phyloP scores from a whole-genome alignment of 2,888 invertebrate genomes.

The Conomelus anceps region DNA sequence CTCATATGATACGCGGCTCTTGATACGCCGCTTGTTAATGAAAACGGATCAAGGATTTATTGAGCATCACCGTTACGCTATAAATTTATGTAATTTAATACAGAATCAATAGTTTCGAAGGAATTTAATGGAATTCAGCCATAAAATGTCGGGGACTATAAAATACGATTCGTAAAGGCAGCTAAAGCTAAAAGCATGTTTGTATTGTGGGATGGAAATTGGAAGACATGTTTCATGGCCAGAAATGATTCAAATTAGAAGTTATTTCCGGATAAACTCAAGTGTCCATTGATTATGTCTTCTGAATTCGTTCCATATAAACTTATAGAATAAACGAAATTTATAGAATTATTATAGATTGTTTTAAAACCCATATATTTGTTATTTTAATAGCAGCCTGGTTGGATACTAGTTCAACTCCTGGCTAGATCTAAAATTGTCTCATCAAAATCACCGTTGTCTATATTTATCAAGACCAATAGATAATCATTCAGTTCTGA shows the following conservation, averaged over 20 bases:
- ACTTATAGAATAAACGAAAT: background rate
- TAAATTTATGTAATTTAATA: no score
- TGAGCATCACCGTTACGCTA: background rate
- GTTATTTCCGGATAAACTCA: background rate
- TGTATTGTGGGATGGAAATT: background rate
- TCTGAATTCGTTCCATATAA: background rate
- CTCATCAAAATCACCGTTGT: no score
- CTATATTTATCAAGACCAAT: no score
- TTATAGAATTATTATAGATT: no score
- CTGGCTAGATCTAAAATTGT: no score
- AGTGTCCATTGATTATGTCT: background rate
- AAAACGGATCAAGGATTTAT: background rate
- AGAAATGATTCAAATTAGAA: background rate
- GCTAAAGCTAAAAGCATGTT: no score
- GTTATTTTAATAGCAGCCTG: no score
- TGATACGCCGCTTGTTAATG: background rate
- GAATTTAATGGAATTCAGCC: background rate
- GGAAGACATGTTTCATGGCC: background rate
- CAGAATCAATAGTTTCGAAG: background rate
- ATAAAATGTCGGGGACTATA: background rate
- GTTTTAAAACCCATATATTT: no score
- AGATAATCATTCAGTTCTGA: no score
- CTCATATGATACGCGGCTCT: background rate
- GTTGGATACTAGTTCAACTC: no score
- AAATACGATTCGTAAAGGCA: no score